A percentile compares a stretch with the other conserved stretches of the same genome.
phyloP scores from a whole-genome alignment of 1,140 invertebrate genomes.

The Cydia strobilella region DNA sequence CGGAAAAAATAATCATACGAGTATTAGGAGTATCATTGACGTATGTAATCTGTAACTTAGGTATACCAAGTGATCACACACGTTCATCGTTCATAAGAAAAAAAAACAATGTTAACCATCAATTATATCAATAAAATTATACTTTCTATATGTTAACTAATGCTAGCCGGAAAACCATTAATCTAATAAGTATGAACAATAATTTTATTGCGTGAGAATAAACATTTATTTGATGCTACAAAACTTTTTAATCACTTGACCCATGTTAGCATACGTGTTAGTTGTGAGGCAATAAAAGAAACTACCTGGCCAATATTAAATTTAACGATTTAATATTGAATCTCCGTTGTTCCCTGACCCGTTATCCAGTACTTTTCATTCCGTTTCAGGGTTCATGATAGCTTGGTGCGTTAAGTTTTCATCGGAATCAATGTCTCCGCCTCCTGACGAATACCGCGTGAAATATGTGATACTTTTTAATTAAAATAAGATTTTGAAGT shows the following conservation, averaged over 20 bases:
- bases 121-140: constrained; percentile 32
- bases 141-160: constrained; percentile 48
- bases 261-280: constrained; percentile 61
- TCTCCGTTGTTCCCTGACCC: constrained; percentile 56
- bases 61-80: neutral
- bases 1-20: no score
- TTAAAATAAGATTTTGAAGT: constrained; percentile 74
- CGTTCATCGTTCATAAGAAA: neutral
- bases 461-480: constrained; percentile 79
- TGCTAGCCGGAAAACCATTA: constrained; percentile 47
- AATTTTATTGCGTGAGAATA: constrained; percentile 74
- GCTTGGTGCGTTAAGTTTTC: constrained; percentile 49
- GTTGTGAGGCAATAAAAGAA: constrained; percentile 74
- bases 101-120: neutral
- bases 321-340: constrained; percentile 76
- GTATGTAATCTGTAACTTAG: no score
- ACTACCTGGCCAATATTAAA: constrained; percentile 73
- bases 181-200: constrained; percentile 60
- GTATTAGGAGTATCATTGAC: no score
- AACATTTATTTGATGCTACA: constrained; percentile 60
- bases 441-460: constrained; percentile 73
- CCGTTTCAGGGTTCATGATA: constrained; percentile 50
- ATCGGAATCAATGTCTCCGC: constrained; percentile 58
- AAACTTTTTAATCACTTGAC: constrained; percentile 65
- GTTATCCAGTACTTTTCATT: constrained; percentile 36